phyloP scores from a whole-genome alignment of 2,113 vertebrate species.

The Ibidorhyncha struthersii region DNA sequence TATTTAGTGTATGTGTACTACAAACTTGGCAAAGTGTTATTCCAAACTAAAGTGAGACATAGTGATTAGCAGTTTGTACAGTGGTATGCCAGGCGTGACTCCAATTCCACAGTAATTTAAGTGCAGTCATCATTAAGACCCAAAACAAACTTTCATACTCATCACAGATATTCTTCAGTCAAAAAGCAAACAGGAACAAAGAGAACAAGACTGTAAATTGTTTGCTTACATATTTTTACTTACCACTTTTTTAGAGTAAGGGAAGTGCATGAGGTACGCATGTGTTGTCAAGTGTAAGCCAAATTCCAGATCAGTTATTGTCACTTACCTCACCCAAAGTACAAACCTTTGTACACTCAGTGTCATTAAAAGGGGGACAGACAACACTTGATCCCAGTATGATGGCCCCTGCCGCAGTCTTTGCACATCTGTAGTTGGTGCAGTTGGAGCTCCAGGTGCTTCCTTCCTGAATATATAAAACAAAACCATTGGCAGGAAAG shows the following conservation, averaged over 20 bases:
- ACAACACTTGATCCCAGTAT: slow-evolving; percentile 86
- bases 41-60: not conserved
- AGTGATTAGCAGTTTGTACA: not conserved
- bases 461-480: slow-evolving; percentile 79
- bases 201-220: not conserved
- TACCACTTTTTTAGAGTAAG: not conserved
- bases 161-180: not conserved
- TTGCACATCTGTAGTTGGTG: slow-evolving; percentile 88
- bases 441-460: slow-evolving; percentile 94
- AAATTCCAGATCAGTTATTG: not conserved
- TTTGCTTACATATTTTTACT: not conserved
- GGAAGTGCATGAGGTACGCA: not conserved
- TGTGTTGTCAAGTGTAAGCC: not conserved
- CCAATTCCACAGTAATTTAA: not conserved
- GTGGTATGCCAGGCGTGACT: not conserved
- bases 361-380: slow-evolving; percentile 96
- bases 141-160: not conserved
- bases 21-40: not conserved
- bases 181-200: not conserved
- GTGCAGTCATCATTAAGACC: not conserved
- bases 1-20: not conserved
- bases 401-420: slow-evolving; percentile 83
- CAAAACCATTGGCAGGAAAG: not conserved
- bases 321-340: slow-evolving; percentile 34
- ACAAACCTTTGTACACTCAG: slow-evolving; percentile 95